Evolutionary conservation across 2,797 vertebrate genomes (phyloP), one percentile per base, ranked within the genome.

Genomic region (Xiphophorus birchmanni): DNA sequence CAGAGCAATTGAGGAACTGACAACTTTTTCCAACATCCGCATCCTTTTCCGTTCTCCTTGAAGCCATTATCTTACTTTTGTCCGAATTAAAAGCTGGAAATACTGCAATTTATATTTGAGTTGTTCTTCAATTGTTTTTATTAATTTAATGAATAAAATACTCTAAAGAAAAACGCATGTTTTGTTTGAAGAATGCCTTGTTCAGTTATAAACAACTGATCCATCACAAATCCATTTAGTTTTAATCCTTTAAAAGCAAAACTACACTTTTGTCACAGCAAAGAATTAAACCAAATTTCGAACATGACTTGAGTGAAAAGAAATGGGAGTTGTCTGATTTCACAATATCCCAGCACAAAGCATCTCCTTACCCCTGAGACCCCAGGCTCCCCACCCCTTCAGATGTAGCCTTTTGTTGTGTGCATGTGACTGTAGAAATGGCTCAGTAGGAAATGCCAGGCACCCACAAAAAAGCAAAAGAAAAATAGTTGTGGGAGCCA

Each of bases 361-460:
- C 89, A 83, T 92, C 91, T 87, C 90, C 92, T 93, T 88, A 91
- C 84, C 89, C 91, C 86, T 88, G 90, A 93, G 91, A 93, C 95
- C 95, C 94, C 90, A 90, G 95, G 94, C 93, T 94, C 93, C 91
- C 94, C 96, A 95, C 94, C 95, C 93, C 93, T 91, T 94, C 92
- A 95, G 95, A 95, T 94, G 94, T 93, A 86, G 92, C 94, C 96
- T 96, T 96, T 97, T 97, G 96, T 96, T 84, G 92, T 47, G 91
- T 94, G 92, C 96, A 95, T 96, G 96, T 96, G 96, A 96, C 94
- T 95, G 93, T 94, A 96, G 94, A 96, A 96, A 97, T 94, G 93
- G 85, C 96, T 93, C 96, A 93, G 97, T 95, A 86, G 97, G 97
- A 95, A 94, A 95, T 87, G 94, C 91, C 91, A 94, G 94, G 90